phyloP scores from a whole-genome alignment of 2,888 invertebrate genomes.

The Copidosoma aretas region DNA sequence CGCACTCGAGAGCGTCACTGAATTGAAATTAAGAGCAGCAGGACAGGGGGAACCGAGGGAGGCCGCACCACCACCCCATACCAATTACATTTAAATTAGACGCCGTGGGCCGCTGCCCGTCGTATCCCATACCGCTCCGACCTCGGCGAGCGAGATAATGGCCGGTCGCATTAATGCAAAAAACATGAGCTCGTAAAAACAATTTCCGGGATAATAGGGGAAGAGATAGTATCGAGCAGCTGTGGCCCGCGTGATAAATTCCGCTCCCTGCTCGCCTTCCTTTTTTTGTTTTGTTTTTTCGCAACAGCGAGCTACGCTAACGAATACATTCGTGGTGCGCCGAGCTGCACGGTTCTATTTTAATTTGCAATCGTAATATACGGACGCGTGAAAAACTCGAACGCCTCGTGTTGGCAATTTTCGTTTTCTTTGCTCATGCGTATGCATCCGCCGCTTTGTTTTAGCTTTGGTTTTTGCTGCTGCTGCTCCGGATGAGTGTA shows the following conservation, averaged over 20 bases:
- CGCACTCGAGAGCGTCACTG: background rate
- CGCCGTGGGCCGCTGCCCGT: background rate
- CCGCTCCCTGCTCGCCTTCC: background rate
- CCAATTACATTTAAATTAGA: slow-evolving; percentile 34
- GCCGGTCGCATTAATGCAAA: slow-evolving; percentile 26
- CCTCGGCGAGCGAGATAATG: slow-evolving; percentile 7
- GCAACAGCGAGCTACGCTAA: no score
- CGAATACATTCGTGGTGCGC: no score
- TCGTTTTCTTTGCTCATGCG: no score
- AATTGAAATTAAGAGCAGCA: slow-evolving; percentile 25
- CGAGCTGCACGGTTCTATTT: no score
- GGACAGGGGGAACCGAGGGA: background rate
- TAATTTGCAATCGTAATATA: no score
- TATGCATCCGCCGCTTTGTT: no score
- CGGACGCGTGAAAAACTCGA: no score
- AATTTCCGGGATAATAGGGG: slow-evolving; percentile 30
- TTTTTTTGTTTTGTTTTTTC: slow-evolving; percentile 1
- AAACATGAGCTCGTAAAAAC: slow-evolving; percentile 32
- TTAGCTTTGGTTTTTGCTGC: no score
- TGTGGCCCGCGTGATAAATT: slow-evolving; percentile 31
- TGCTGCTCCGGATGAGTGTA: no score
- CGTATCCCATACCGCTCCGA: no score
- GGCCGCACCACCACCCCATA: background rate
- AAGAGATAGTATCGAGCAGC: slow-evolving; percentile 23
- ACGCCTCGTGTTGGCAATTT: no score